phyloP scores from a whole-genome alignment of 2,113 vertebrate genomes.

The Redunca redunca region DNA sequence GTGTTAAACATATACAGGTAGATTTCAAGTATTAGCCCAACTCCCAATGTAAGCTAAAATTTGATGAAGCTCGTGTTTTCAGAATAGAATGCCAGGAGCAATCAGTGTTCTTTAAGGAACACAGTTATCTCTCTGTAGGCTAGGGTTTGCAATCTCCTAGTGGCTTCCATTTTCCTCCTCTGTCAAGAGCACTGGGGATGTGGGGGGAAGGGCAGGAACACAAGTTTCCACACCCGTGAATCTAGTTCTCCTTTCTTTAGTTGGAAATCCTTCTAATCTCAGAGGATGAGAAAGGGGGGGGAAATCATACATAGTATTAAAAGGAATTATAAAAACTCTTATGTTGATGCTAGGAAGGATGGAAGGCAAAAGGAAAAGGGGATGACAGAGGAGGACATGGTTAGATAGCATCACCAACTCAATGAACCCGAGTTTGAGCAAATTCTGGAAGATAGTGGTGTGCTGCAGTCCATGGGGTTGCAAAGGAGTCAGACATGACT shows the following conservation, averaged over 20 bases:
- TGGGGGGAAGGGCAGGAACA: fast-evolving
- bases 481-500: not conserved
- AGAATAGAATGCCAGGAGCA: not conserved
- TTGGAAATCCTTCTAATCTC: not conserved
- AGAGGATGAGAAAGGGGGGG: not conserved
- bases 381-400: not conserved
- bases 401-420: not conserved
- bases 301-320: not conserved
- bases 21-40: not conserved
- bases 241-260: not conserved
- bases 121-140: not conserved
- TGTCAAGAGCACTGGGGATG: not conserved
- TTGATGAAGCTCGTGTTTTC: not conserved
- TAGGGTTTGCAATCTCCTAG: not conserved
- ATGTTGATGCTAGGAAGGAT: not conserved
- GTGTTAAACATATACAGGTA: not conserved
- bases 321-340: not conserved
- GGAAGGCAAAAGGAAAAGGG: not conserved
- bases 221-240: not conserved
- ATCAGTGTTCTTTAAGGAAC: not conserved
- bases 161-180: not conserved
- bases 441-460: not conserved
- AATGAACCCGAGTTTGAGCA: not conserved
- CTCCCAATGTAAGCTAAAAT: not conserved
- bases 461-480: not conserved